Percentiles rank a stretch among this genome's conserved stretches.
Conservation (phyloP, 2,113 vertebrate genomes). For the Burhinus oedicnemus region DNA sequence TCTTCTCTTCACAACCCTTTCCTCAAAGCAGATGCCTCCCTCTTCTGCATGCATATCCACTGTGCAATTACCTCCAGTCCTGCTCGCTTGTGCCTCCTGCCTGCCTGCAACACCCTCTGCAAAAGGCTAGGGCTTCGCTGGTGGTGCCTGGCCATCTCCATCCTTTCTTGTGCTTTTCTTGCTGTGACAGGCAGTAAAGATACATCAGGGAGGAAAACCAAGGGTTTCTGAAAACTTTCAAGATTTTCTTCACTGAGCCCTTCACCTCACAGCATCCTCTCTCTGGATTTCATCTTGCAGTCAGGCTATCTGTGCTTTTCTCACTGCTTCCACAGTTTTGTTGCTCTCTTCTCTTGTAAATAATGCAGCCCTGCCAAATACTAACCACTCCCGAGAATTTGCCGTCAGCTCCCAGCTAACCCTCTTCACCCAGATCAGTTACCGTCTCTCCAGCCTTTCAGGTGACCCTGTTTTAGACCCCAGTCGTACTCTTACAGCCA, state of each 20-base stretch:
- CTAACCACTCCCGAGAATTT: not conserved
- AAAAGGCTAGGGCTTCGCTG: rapidly evolving
- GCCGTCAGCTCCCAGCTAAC: not conserved
- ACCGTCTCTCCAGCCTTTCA: not conserved
- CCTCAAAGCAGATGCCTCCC: not conserved
- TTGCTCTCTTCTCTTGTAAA: not conserved
- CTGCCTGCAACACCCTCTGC: not conserved
- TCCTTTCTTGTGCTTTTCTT: not conserved
- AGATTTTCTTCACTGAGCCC: not conserved
- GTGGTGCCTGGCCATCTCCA: too few species aligned
- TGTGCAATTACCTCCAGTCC: not conserved
- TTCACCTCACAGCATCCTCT: not conserved
- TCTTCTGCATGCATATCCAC: not conserved
- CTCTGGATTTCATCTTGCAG: not conserved
- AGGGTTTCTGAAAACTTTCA: not conserved
- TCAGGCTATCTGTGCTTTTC: not conserved
- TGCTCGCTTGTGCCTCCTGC: not conserved
- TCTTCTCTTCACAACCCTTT: not conserved
- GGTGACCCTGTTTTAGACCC: not conserved
- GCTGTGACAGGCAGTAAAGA: not conserved
- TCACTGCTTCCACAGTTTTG: not conserved
- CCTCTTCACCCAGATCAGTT: not conserved
- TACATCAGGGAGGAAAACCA: not conserved
- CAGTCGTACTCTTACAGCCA: not conserved
- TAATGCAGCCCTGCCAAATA: not conserved